Base-by-base conservation (phyloP, 92 coral and sea anemone species). In the Parazoanthus darwini region DNA sequence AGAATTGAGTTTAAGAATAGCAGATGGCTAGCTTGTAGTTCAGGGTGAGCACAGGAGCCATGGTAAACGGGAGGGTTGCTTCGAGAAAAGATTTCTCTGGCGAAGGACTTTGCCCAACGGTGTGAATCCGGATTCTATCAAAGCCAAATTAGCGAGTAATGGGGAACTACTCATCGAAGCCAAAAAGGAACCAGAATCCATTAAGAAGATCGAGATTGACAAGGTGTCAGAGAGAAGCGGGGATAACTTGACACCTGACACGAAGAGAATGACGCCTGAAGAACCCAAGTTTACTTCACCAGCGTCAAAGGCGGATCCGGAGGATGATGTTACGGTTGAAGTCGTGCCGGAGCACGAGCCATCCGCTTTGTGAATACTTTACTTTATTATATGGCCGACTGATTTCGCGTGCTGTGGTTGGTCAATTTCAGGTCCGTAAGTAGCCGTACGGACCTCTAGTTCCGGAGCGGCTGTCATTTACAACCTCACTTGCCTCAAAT, bases 321-420 rank as follows among this genome's bases (percentile, higher is more conserved):
- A 89, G 6, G 93, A 93, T 3, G 94, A 93, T 7, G 88, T 88
- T n/a, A 91, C 93, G 8, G 91, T 93, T 3, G 95, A 93, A 77
- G 86, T 93, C 36, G 89, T 89, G 50, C 90, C 90, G 15, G 95
- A 93, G 25, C 48, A n/a, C 70, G 68, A 79, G 67, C 16, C 23
- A 43, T 33, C 67, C 23, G 29, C 43, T 11, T 25, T 5, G 63
- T 79, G 83, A 79, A 48, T 11, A 29, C 33, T 29, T 29, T 29
- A 29, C 33, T 29, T 29, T 29, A 29, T 29, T 29, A 29, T 29
- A 29, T 29, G 33, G 33, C 33, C 33, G 33, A 29, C 33, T 29
- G 33, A 29, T 29, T 29, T 29, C 33, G 33, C 33, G 33, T 29
- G 33, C 33, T 29, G 33, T 29, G 33, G 33, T 29, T 29, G 33